Percentiles rank a stretch among this genome's conserved stretches.
Evolutionary conservation across 2,113 vertebrate species (phyloP).

Genomic region (Crocuta crocuta): DNA sequence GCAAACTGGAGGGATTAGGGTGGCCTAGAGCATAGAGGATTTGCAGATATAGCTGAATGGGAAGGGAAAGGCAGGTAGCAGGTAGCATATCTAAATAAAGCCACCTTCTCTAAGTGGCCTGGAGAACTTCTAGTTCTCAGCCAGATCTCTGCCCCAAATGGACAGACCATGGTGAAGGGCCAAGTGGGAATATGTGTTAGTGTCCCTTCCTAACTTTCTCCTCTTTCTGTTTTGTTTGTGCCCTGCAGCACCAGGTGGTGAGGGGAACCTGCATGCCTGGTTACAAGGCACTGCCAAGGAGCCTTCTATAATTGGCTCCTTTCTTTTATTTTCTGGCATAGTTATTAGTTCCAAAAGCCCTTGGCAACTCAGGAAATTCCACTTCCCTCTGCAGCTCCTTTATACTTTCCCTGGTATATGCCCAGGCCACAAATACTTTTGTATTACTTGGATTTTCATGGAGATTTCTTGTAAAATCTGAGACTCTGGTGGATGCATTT

Average conservation of each 20-base stretch:
- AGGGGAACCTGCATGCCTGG: background rate
- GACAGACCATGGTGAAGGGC: background rate
- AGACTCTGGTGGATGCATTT: background rate
- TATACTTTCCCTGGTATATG: background rate
- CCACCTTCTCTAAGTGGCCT: background rate
- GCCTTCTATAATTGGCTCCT: background rate
- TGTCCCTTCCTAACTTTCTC: background rate
- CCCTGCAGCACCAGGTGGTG: background rate
- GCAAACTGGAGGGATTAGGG: background rate
- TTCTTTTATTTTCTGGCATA: background rate
- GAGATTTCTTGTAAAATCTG: background rate
- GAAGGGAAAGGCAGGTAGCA: background rate
- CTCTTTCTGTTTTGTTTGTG: accelerated
- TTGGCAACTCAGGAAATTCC: conserved; percentile 33
- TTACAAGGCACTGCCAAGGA: background rate
- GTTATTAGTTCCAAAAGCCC: conserved; percentile 49
- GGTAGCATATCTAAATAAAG: background rate
- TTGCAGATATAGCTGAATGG: background rate
- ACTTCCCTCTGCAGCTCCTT: conserved; percentile 1
- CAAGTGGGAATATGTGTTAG: background rate
- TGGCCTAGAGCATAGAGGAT: too few species aligned
- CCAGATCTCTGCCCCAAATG: background rate
- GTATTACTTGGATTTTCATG: background rate
- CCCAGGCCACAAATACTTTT: background rate
- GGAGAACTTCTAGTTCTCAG: background rate